Evolutionary conservation across 2,797 vertebrate species (phyloP).

Genomic region (Premnoplex brunnescens): DNA sequence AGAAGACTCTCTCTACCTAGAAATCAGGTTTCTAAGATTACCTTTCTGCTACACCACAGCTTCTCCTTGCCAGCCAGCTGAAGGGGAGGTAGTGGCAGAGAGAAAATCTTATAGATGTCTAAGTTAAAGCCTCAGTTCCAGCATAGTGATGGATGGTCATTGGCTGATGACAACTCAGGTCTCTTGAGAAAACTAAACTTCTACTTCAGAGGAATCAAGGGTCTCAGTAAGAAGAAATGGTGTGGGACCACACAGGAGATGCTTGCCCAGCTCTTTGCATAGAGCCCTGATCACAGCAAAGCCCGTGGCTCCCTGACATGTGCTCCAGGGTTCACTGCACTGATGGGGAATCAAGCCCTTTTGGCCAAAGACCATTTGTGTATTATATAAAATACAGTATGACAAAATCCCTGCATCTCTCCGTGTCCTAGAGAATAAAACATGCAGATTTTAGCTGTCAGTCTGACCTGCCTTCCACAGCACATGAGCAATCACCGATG

Average conservation of each 20-base stretch:
- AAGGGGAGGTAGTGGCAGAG: not conserved
- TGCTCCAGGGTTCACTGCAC: not conserved
- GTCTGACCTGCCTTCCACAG: not conserved
- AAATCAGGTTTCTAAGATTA: not conserved
- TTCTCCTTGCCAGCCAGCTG: not conserved
- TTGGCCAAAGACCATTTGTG: not conserved
- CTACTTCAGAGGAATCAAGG: not conserved
- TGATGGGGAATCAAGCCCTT: not conserved
- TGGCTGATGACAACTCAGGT: not conserved
- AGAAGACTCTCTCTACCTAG: not conserved
- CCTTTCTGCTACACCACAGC: not conserved
- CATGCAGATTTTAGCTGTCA: not conserved
- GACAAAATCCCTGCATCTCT: not conserved
- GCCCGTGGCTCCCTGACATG: not conserved
- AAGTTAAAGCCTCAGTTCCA: not conserved
- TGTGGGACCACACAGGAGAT: fast-evolving
- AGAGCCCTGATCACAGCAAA: not conserved
- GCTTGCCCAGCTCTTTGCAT: not conserved
- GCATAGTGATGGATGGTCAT: not conserved
- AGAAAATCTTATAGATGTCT: not conserved
- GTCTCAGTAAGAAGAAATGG: not conserved
- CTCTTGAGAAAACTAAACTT: not conserved
- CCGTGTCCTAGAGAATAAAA: not conserved
- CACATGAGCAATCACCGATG: fast-evolving
- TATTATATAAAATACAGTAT: not conserved